Evolutionary conservation across 2,113 vertebrate species (phyloP), one percentile per base, ranked within the genome.

Genomic region (Dendrocopos noguchii): DNA sequence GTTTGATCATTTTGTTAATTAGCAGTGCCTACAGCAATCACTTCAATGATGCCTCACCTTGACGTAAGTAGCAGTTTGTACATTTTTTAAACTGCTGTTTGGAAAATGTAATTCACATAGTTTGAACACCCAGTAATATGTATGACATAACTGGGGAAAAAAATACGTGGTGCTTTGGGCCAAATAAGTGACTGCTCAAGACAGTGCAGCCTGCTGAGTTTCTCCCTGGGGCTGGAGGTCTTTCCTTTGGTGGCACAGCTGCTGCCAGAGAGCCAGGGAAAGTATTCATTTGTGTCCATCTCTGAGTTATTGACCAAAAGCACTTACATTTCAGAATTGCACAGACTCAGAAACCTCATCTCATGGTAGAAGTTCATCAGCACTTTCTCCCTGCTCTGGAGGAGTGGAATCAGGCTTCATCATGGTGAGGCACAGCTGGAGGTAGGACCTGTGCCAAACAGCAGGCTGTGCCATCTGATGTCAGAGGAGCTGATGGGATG

Each of bases 1-100:
- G 97, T 96, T 92, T 24, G 56, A 95, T 96, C 68, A 75, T 96
- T 97, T 94, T 25, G 61, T 96, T 97, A 97, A 97, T 97, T 96
- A 91, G 73, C 87, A 85, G 87, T 3, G 87, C 91, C 90, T 87
- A 80, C 94, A 95, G 95, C 85, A 88, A 94, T 91, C 92, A 63
- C 74, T 96, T 81, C 3, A 20, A 56, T 67, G 64, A 72, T 63
- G 60, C 65, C 79, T 80, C 0, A 5, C 68, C n/a, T 76, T 1
- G 0, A 33, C 0, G 0, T 20, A 20, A 78, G 66, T 10, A 68
- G 20, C 4, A 1, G 12, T 46, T 77, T n/a, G 22, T 44, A 20
- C 9, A 20, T 78, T 91, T 94, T n/a, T 36, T 64, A 87, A 85
- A 59, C 36, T 31, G 19, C 11, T 61, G 8, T 18, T 56, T 90